Base-by-base conservation (phyloP, 2,113 vertebrate species). In the Antennarius striatus region DNA sequence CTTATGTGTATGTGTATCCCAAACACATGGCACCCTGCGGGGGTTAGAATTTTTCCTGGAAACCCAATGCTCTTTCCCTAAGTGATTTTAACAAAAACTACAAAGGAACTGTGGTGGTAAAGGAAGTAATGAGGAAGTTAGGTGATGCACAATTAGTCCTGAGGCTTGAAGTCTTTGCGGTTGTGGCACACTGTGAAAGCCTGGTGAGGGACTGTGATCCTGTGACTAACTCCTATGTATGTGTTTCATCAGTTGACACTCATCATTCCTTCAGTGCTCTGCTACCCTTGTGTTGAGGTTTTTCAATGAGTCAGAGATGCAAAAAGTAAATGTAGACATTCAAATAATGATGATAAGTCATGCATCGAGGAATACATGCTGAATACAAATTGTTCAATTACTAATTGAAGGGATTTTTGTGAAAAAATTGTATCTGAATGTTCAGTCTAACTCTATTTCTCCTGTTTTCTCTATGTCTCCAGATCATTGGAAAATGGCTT, bases 401-500 rank as follows among this genome's bases (percentile, higher is more conserved):
- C 0, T 48, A 0, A 56, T 36, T 32, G 15, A 52, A 69, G 13
- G 2, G 49, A 52, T 0, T 14, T 29, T 29, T 52, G 42, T 48
- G 22, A 29, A 22, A 10, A 6, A 15, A 11, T 14, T 61, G 13
- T 53, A 9, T 39, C 3, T 51, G 30, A 56, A 14, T 52, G n/a
- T 46, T 56, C 5, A 2, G 3, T 51, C 77, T 80, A 55, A 84
- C 28, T 17, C 16, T 16, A 17, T 5, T 7, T 49, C 15, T 52
- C 40, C 16, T 66, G 1, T 78, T 79, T 42, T 63, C 56, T 68
- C 2, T 83, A 46, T 79, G 68, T 52, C 71, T 52, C 55, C 36
- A 92, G 91, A 88, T 73, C 58, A 73, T 54, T 79, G 70, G 84
- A 93, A 57, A 73, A 84, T 80, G 75, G 81, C 82, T 90, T 86